Evolutionary conservation across 2,888 invertebrate genomes (phyloP), one percentile per base, ranked within the genome.

Genomic region (Lasioglossum marginatum): DNA sequence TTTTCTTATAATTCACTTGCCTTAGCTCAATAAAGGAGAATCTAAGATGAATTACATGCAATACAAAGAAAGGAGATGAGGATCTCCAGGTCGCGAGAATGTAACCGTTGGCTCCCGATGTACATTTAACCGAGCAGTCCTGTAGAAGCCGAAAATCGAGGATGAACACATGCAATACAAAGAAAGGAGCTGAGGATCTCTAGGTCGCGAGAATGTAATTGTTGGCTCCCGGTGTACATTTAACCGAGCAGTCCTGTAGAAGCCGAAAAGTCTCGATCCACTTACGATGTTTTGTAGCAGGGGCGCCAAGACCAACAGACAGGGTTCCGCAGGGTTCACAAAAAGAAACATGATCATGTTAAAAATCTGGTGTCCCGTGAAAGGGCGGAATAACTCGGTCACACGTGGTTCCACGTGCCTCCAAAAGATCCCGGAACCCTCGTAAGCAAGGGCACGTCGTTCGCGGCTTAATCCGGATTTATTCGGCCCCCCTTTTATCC

Each of bases 381-480:
- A 40, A 27, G 45, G 63, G 70, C 19, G 48, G 27, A 37, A 40
- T 19, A 34, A 52, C 60, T 72, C 70, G 34, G 76, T 73, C n/a
- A n/a, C 68, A 43, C 57, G 66, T 83, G 60, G 57, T 43, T 63
- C 77, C 85, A 70, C 63, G 80, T 60, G 73, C 72, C 52, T 16
- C 80, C 6, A n/a, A 83, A 75, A 40, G 73, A 48, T 45, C 52
- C 52, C 80, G 77, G 72, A 78, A 81, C 77, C 71, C 73, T 48
- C 86, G 88, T 87, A 80, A 81, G 81, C 79, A 80, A 87, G 79
- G 82, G 82, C 82, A 74, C 74, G 82, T 73, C 40, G 71, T 84
- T 82, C 84, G 83, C 87, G 85, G 87, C 81, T 87, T 89, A 90
- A 93, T 92, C 90, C 89, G 88, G 91, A 92, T 92, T 91, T 92